Conservation (phyloP, 2,797 vertebrate genomes). For the Scleropages formosus region DNA sequence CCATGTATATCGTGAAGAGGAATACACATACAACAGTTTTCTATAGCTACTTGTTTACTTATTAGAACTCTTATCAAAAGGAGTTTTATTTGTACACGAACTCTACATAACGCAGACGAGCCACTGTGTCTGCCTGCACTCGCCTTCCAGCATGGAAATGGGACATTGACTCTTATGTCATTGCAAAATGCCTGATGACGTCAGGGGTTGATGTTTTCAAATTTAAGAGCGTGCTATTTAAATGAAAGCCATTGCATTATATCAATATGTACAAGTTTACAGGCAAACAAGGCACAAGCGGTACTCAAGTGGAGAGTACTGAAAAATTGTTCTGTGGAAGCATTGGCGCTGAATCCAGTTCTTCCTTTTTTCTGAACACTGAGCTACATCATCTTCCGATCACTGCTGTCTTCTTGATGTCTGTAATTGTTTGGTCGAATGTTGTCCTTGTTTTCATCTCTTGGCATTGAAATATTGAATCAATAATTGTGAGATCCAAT, state of each 20-base stretch:
- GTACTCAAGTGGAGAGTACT: conserved; percentile 21
- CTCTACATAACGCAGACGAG: neutral
- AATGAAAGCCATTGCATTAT: neutral
- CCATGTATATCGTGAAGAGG: conserved; percentile 11
- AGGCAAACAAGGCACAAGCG: conserved; percentile 9
- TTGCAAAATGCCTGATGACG: no score
- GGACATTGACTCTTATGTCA: conserved; percentile 2
- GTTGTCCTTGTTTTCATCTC: conserved; percentile 9
- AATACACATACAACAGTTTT: neutral
- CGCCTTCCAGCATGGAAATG: conserved; percentile 8
- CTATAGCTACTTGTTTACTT: neutral
- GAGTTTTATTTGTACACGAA: conserved; percentile 12
- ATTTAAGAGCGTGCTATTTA: conserved; percentile 7
- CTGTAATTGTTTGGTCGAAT: conserved; percentile 25
- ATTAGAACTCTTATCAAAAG: neutral
- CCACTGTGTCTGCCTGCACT: neutral
- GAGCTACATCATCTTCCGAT: conserved; percentile 4
- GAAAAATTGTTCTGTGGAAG: neutral
- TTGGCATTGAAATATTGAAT: neutral
- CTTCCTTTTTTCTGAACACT: conserved; percentile 18
- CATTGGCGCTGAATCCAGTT: conserved; percentile 30
- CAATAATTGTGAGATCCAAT: conserved; percentile 22
- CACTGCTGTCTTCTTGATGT: conserved; percentile 16
- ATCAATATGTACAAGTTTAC: conserved; percentile 12
- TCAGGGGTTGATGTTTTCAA: neutral